phyloP scores from a whole-genome alignment of 2,797 vertebrate genomes.

The Selene dorsalis region DNA sequence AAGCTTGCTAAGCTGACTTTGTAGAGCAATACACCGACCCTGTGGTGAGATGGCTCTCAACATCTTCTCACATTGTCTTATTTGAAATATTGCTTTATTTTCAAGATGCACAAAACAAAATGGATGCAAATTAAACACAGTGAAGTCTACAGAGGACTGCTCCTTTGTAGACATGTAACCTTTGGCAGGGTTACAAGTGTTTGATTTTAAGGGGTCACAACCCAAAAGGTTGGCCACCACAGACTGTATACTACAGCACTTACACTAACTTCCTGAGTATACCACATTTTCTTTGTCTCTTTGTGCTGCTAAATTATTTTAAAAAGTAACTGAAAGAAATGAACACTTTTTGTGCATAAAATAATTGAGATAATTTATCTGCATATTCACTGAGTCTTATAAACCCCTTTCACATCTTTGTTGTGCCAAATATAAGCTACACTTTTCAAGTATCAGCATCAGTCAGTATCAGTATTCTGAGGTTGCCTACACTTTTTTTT shows the following conservation, averaged over 20 bases:
- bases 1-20: not conserved
- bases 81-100: not conserved
- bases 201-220: not conserved
- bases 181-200: not conserved
- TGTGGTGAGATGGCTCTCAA: not conserved
- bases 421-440: conserved; percentile 23
- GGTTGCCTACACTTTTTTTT: conserved; percentile 5
- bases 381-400: conserved; percentile 16
- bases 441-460: conserved; percentile 29
- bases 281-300: not conserved
- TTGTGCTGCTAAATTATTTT: not conserved
- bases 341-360: not conserved
- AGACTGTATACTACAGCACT: too few relatives aligned
- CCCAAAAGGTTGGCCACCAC: not conserved
- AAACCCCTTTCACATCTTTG: conserved; percentile 13
- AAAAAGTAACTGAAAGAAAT: not conserved
- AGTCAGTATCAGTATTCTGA: conserved; percentile 40
- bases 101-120: not conserved
- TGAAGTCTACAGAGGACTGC: not conserved
- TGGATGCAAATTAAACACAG: not conserved
- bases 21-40: not conserved
- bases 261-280: not conserved
- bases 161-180: not conserved
- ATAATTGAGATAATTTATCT: conserved; percentile 9
- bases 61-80: not conserved